A percentile compares a stretch with the other conserved stretches of the same genome.
These are phyloP conservation scores for Aphaenogaster floridana DNA, from an alignment of 1,140 invertebrate genomes.

Conservation along the genomic window DNA sequence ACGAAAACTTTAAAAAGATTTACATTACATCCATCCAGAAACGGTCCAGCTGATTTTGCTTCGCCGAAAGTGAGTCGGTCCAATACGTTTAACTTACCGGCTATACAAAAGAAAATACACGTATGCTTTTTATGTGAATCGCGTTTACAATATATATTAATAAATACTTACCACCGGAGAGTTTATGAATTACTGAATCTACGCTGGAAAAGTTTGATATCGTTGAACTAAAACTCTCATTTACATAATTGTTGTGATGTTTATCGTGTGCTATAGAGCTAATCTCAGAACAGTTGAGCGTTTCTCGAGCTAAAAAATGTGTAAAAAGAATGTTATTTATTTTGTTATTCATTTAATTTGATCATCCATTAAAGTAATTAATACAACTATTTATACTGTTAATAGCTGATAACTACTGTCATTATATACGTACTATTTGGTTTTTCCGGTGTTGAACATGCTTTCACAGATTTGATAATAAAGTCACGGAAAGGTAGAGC, in stretches of 20 bases:
- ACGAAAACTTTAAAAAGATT: slow-evolving; percentile 46
- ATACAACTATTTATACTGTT: neutral
- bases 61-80: slow-evolving; percentile 89
- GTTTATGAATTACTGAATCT: slow-evolving; percentile 49
- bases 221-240: slow-evolving; percentile 61
- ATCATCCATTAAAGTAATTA: neutral
- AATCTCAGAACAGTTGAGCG: slow-evolving; percentile 65
- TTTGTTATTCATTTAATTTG: neutral
- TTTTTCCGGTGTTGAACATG: slow-evolving; percentile 88
- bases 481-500: slow-evolving; percentile 91
- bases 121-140: slow-evolving; percentile 56
- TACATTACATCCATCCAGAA: slow-evolving; percentile 94
- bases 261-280: slow-evolving; percentile 65
- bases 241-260: slow-evolving; percentile 52
- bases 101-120: slow-evolving; percentile 28
- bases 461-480: slow-evolving; percentile 87
- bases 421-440: slow-evolving; percentile 74
- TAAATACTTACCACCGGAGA: slow-evolving; percentile 30
- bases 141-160: slow-evolving; percentile 4
- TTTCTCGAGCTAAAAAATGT: slow-evolving; percentile 25
- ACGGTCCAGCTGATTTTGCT: slow-evolving; percentile 91
- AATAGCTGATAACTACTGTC: neutral
- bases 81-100: slow-evolving; percentile 75
- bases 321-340: slow-evolving; percentile 1
- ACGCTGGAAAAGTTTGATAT: slow-evolving; percentile 65